Conservation (phyloP, 1,140 invertebrate species). For the Andricus grossulariae region DNA sequence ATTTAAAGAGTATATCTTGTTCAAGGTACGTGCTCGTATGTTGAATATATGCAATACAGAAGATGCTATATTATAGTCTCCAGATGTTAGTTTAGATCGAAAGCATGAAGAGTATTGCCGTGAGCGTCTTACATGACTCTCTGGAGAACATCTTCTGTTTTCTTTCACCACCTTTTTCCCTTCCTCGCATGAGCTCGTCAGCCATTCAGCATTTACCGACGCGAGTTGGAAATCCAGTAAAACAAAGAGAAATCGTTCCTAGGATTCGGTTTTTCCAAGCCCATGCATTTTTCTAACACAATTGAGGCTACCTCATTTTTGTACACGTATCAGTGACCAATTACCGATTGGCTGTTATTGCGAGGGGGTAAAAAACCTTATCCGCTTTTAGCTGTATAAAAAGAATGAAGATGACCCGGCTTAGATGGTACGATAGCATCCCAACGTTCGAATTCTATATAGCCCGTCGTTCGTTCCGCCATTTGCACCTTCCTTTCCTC, state of each 20-base stretch:
- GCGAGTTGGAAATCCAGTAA: constrained; percentile 10
- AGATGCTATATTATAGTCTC: not conserved
- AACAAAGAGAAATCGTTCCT: constrained; percentile 13
- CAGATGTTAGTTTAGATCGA: not conserved
- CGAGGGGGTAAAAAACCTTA: not conserved
- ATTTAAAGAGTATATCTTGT: too few relatives aligned
- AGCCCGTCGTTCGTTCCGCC: constrained; percentile 10
- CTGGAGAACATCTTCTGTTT: constrained; percentile 3
- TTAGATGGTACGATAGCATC: constrained; percentile 2
- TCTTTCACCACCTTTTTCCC: not conserved
- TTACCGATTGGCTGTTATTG: not conserved
- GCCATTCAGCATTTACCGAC: not conserved
- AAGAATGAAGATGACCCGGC: constrained; percentile 12
- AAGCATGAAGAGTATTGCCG: not conserved
- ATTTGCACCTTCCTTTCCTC: constrained; percentile 8
- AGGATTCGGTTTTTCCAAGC: not conserved
- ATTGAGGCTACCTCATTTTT: not conserved
- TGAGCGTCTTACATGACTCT: not conserved
- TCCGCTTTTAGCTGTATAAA: constrained; percentile 2
- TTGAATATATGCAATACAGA: too few relatives aligned
- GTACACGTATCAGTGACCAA: not conserved
- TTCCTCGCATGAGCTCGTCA: constrained; percentile 1
- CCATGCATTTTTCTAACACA: constrained; percentile 1
- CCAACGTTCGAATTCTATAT: not conserved
- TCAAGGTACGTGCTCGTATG: too few relatives aligned